These are phyloP conservation scores for Stegana nigrithorax DNA, from an alignment of 2,888 invertebrate genomes.

Conservation along the genomic window DNA sequence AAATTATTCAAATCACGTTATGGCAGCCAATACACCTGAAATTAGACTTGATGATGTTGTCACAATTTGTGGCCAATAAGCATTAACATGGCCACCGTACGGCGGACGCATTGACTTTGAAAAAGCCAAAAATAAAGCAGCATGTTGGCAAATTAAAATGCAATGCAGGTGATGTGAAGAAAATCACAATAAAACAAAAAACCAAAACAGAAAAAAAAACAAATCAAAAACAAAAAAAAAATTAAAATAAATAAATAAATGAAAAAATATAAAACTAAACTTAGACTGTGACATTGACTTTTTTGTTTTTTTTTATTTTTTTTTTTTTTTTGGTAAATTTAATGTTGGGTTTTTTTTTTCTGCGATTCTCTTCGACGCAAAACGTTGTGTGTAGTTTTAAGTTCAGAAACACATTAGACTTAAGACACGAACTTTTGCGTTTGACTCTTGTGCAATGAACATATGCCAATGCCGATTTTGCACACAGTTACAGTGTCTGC, in stretches of 20 bases:
- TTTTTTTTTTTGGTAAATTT: slow-evolving; percentile 12
- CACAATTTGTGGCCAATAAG: not conserved
- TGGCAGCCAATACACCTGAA: slow-evolving; percentile 49
- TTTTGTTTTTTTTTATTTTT: not conserved
- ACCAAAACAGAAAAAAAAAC: slow-evolving; percentile 38
- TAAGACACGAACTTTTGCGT: not conserved
- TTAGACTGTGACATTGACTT: slow-evolving; percentile 44
- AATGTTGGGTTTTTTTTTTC: too few relatives aligned
- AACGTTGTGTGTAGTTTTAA: too few relatives aligned
- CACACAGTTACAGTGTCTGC: too few relatives aligned
- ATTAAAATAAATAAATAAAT: slow-evolving; percentile 28
- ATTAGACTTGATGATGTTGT: not conserved
- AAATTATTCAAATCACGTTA: slow-evolving; percentile 53
- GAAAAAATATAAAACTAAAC: slow-evolving; percentile 15
- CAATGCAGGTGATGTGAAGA: slow-evolving; percentile 35
- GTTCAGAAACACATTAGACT: not conserved
- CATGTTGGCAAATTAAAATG: slow-evolving; percentile 51
- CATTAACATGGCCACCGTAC: slow-evolving; percentile 30
- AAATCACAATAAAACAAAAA: not conserved
- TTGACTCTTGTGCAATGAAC: too few relatives aligned
- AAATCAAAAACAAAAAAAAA: too few relatives aligned
- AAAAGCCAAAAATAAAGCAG: slow-evolving; percentile 31
- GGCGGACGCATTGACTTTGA: slow-evolving; percentile 3
- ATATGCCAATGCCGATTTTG: too few relatives aligned
- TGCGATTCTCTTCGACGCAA: too few relatives aligned